phyloP scores from a whole-genome alignment of 2,888 invertebrate genomes.

The Microdon myrmicae region DNA sequence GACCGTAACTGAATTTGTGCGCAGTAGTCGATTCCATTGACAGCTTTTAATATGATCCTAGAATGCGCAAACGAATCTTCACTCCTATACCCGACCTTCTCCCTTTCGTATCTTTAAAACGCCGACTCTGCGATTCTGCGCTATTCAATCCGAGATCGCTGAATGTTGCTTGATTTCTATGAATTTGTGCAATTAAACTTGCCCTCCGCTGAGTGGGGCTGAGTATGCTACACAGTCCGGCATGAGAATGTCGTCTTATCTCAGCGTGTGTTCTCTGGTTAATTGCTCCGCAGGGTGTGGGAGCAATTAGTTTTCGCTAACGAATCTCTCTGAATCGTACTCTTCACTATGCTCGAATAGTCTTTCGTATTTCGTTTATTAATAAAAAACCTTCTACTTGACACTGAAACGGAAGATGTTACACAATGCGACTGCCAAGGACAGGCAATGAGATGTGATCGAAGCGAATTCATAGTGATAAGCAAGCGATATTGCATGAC shows the following conservation, averaged over 20 bases:
- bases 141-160: conserved; percentile 3
- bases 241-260: conserved; percentile 13
- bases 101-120: neutral
- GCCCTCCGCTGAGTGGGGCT: neutral
- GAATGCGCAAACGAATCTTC: neutral
- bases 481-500: no score
- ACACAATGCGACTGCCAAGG: no score
- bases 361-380: conserved; percentile 1
- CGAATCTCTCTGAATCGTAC: neutral
- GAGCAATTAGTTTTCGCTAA: neutral
- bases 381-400: conserved; percentile 3
- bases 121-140: neutral
- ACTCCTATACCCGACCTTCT: conserved; percentile 10
- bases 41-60: neutral
- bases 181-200: conserved; percentile 15
- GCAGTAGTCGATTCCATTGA: conserved; percentile 15
- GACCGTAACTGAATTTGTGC: conserved; percentile 19
- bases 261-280: neutral
- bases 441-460: no score
- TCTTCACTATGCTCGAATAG: neutral
- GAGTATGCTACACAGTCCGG: no score
- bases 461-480: no score
- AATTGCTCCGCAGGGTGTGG: neutral
- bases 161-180: conserved; percentile 2
- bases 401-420: no score